These are phyloP conservation scores for Lindbergichthys nudifrons DNA, from an alignment of 2,797 vertebrate genomes.

Conservation along the genomic window DNA sequence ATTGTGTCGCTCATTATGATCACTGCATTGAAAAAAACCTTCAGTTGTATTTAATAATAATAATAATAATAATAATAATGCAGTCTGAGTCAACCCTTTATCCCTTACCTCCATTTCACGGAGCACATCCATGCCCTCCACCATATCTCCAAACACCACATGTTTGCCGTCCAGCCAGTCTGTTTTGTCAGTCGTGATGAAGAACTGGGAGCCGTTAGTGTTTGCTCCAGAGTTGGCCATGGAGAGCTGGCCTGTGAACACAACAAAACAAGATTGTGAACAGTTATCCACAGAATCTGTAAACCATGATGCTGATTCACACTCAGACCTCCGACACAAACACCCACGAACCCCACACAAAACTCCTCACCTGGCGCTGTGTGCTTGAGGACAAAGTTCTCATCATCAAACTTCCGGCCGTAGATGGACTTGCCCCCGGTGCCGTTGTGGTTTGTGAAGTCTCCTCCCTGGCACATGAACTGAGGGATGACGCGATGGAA, in stretches of 20 bases:
- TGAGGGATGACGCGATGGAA: slow-evolving; percentile 97
- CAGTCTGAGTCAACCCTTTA: not conserved
- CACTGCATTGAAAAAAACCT: not conserved
- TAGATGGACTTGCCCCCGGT: slow-evolving; percentile 98
- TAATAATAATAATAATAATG: no score
- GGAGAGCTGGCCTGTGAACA: slow-evolving; percentile 87
- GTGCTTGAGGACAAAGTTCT: slow-evolving; percentile 98
- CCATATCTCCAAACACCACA: slow-evolving; percentile 95
- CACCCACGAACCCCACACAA: not conserved
- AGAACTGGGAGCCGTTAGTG: slow-evolving; percentile 96
- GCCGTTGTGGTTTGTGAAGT: slow-evolving; percentile 99
- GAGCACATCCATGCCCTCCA: slow-evolving; percentile 95
- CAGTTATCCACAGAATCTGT: slow-evolving; percentile 20
- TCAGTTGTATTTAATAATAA: not conserved
- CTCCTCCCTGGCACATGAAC: slow-evolving; percentile 98
- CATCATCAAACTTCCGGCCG: slow-evolving; percentile 97
- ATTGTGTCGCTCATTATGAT: not conserved
- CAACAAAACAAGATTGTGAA: not conserved
- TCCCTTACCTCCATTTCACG: slow-evolving; percentile 90
- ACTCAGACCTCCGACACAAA: not conserved
- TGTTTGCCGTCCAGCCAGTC: slow-evolving; percentile 97
- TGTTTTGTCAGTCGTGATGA: slow-evolving; percentile 93
- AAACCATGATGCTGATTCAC: not conserved
- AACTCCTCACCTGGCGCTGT: slow-evolving; percentile 89
- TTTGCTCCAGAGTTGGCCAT: slow-evolving; percentile 95